Base-by-base conservation (phyloP, 1,140 invertebrate genomes). In the Anastrepha ludens region DNA sequence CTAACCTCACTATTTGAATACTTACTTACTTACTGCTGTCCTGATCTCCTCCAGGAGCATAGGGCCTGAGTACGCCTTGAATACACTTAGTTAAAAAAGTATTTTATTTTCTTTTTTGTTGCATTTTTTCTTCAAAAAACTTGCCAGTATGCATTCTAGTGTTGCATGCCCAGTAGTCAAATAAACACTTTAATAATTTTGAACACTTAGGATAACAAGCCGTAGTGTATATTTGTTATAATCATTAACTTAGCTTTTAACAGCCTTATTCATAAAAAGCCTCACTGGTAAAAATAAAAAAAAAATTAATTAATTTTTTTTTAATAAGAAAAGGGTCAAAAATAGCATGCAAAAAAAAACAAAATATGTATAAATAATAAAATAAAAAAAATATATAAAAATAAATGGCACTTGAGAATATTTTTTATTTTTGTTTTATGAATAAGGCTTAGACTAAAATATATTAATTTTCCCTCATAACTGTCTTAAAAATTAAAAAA, bases 401-500 rank as follows among this genome's bases (percentile, higher is more conserved):
- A 29, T 29, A 29, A 29, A 29, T 29, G 29, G 29, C 29, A 29
- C 29, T 29, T 29, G 29, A 29, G 29, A 0, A 29, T 1, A 29
- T 29, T 29, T 29, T 29, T 29, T 29, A 64, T 64, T 2, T 60
- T 4, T 64, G 29, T 39, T 39, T 67, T 67, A 41, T 67, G 20
- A 67, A 67, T 67, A 41, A 41, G 29, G 65, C 39, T 64, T 41
- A 58, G 2, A 67, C 65, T 89, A 74, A 91, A 91, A n/a, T n/a
- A 65, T 11, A 65, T 29, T 29, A 62, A 86, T 62, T 91, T 91
- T 90, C 90, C 90, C 90, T 90, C 88, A 91, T 91, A 91, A 89
- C 90, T 91, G 90, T 90, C 88, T 90, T 89, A 60, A 6, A 50
- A 74, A 47, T n/a, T 17, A 11, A 20, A 39, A 20, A 29, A 67